Base-by-base conservation (phyloP, 2,113 vertebrate genomes). In the Scomber scombrus region DNA sequence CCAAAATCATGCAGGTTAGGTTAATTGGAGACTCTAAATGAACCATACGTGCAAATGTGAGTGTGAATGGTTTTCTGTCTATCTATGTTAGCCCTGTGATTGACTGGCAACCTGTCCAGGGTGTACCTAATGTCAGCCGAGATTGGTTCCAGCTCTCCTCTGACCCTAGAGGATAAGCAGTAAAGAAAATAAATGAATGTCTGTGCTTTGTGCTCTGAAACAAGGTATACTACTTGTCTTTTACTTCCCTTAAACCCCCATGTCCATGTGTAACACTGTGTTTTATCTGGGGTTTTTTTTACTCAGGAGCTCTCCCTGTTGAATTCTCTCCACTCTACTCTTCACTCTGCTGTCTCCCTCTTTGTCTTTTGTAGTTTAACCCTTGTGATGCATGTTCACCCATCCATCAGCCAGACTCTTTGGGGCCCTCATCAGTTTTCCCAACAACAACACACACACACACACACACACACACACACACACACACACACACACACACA, bases 321-420 rank as follows among this genome's bases (percentile, higher is more conserved):
- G 11, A 19, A 34, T 54, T 23, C 21, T 29, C 70, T 57, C 11
- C 8, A 18, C 54, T 60, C 43, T 50, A 43, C 16, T 40, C 18
- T 19, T 47, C 23, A n/a, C 49, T 52, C 6, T 26, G 11, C 29
- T 49, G 18, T 43, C 21, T 40, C 54, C 34, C n/a, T 18, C 26
- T 23, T 55, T 67, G 11, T 50, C 56, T 54, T 55, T 34, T 50
- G 9, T 40, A 40, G 29, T 65, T 78, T 69, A 77, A 72, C 72
- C 75, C 34, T 21, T 49, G 60, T 71, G 78, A 80, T 73, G 73
- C 75, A 56, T 40, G 57, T 64, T 71, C 63, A 65, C 58, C 65
- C 52, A 75, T 83, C 76, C 49, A 78, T 71, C 80, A 83, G 52
- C 55, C 68, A 73, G 54, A 64, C 68, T 62, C 75, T 66, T 15